Base-by-base conservation (phyloP, 1,140 invertebrate species). In the Copidosoma floridanum region DNA sequence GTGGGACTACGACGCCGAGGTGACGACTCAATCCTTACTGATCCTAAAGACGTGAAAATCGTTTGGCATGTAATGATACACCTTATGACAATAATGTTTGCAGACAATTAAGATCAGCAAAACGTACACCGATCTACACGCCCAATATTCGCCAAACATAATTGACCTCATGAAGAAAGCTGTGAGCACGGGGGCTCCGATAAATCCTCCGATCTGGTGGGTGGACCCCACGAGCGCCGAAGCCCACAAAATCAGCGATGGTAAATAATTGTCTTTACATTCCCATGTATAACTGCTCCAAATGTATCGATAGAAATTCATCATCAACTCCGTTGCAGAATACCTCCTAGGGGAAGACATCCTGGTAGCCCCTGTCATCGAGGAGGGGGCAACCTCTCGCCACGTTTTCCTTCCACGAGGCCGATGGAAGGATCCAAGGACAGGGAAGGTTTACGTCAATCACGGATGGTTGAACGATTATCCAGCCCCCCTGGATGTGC, bases 151-250 rank as follows among this genome's bases (percentile, higher is more conserved):
- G 0, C 81, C 84, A 14, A 72, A 80, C 27, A 90, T 94, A 23
- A 69, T 85, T 16, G 71, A 76, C 6, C 77, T 83, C 41, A 88
- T 89, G 71, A 71, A 83, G 54, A 76, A 82, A 52, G 81, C 88
- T n/a, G 82, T 87, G 0, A 46, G 70, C 1, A 80, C 81, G 3
- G 92, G 92, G 52, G 81, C 83, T 10, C 91, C 91, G 0, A 84
- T 93, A 29, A 91, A 94, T 78, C 81, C 89, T 16, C 93, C 93
- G 0, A 83, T 95, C n/a, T 96, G 94, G 93, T 96, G 92, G 93
- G 81, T 92, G 1, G 88, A 88, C 62, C 91, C 92, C 0, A 78
- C 75, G 0, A 86, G 93, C 66, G 54, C 75, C 20, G 77, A 79
- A 44, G 88, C 90, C 1, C 83, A 86, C 20, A 82, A 75, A 18